Percentiles rank a stretch among this genome's conserved stretches.
These are phyloP conservation scores for Luffia ferchaultella DNA, from an alignment of 2,888 invertebrate species.

Conservation along the genomic window DNA sequence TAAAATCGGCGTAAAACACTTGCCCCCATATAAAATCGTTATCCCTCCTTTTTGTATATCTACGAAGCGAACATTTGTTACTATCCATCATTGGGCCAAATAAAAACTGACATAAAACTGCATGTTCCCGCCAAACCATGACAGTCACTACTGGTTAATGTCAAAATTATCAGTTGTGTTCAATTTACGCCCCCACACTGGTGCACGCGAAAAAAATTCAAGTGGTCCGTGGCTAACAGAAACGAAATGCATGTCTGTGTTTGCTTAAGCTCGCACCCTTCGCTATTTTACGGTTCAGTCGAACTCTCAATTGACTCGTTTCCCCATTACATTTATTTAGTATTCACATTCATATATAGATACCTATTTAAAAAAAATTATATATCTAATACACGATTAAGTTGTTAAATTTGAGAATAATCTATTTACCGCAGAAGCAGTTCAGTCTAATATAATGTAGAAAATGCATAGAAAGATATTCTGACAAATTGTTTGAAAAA, in stretches of 20 bases:
- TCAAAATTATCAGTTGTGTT: conserved; percentile 55
- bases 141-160: conserved; percentile 58
- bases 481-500: not conserved
- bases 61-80: conserved; percentile 11
- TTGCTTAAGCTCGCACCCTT: conserved; percentile 19
- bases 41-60: conserved; percentile 6
- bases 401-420: not conserved
- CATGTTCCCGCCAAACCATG: conserved; percentile 34
- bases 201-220: conserved; percentile 46
- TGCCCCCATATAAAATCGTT: not conserved
- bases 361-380: not conserved
- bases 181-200: conserved; percentile 48
- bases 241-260: not conserved
- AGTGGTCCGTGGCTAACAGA: conserved; percentile 26
- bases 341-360: not conserved
- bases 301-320: conserved; percentile 50
- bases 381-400: not conserved
- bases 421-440: too few species aligned
- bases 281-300: conserved; percentile 3
- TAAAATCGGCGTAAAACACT: too few species aligned
- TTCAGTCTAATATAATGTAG: too few species aligned
- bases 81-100: conserved; percentile 37
- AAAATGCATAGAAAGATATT: too few species aligned
- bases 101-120: conserved; percentile 51
- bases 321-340: conserved; percentile 29